phyloP scores from a whole-genome alignment of 2,113 vertebrate species.

The Macrotus californicus region DNA sequence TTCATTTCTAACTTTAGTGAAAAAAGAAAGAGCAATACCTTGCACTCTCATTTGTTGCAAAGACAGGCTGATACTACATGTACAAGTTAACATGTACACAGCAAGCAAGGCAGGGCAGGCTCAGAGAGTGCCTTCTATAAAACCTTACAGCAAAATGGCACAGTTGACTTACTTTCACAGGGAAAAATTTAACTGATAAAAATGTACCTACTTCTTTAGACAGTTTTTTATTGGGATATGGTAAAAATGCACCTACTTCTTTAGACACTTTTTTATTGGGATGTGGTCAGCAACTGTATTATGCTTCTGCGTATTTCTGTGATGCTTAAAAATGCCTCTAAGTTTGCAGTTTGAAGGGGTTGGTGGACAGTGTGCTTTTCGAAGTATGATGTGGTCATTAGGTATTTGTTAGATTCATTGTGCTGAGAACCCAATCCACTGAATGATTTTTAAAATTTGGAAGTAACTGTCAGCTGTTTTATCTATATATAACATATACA shows the following conservation, averaged over 20 bases:
- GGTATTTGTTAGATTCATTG: slow-evolving; percentile 67
- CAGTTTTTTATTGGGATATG: slow-evolving; percentile 59
- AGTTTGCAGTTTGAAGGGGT: slow-evolving; percentile 60
- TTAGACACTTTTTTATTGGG: slow-evolving; percentile 52
- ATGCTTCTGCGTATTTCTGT: slow-evolving; percentile 70
- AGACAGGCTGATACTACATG: slow-evolving; percentile 28
- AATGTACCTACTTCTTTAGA: slow-evolving; percentile 36
- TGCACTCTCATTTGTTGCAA: slow-evolving; percentile 53
- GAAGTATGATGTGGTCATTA: slow-evolving; percentile 61
- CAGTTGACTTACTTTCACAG: slow-evolving; percentile 62
- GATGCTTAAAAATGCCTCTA: slow-evolving; percentile 64
- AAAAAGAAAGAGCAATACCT: slow-evolving; percentile 63
- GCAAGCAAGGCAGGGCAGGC: slow-evolving; percentile 22
- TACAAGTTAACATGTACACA: slow-evolving; percentile 5
- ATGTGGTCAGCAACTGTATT: slow-evolving; percentile 67
- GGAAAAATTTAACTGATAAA: slow-evolving; percentile 61
- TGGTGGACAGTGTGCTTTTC: slow-evolving; percentile 65
- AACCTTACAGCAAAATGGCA: slow-evolving; percentile 45
- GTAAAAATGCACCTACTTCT: slow-evolving; percentile 37
- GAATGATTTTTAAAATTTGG: slow-evolving; percentile 66
- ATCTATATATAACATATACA: slow-evolving; percentile 52
- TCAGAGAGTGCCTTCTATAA: slow-evolving; percentile 66
- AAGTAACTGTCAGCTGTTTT: slow-evolving; percentile 60
- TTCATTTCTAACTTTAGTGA: slow-evolving; percentile 14
- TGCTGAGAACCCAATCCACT: slow-evolving; percentile 67